Base-by-base conservation (phyloP, 64 coral and sea anemone genomes). In the Montipora efflorescens region DNA sequence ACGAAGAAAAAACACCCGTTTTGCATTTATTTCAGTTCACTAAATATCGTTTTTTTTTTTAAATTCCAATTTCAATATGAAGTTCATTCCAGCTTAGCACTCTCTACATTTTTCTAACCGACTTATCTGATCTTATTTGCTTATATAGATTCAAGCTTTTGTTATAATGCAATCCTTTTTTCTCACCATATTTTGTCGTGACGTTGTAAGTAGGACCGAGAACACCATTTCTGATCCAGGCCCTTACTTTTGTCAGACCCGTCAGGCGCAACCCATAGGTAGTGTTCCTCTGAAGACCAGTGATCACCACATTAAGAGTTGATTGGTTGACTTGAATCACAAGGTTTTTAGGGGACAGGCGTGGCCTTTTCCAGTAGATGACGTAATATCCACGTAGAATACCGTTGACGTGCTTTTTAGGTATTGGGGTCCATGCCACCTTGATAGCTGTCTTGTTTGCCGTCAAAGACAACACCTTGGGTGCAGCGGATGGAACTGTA, bases 371-470 rank as follows among this genome's bases (percentile, higher is more conserved):
- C 57, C 82, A 91, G 61, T 95, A 95, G 4, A 94, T 59, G 48
- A 98, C 51, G 71, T 98, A 91, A 66, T 98, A 98, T 5, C 96
- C 96, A 2, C 96, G 77, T 0, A 98, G 90, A 44, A 98, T 92
- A 0, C 96, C 96, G 48, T 98, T 87, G 7, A 95, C 74, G 48
- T 68, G 58, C 44, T 92, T 22, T 23, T 92, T 61, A 43, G 96
- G 96, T 53, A 98, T 98, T 7, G 83, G 89, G 4, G 81, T 64
- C 96, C 96, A 98, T 46, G 72, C 67, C 1, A 98, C 78, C 25
- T 67, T 50, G 61, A 98, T 89, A 2, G 93, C 91, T 23, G 96
- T 92, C 2, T 78, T 89, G 57, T 90, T 92, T 9, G 96, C 7
- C 11, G 87, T 69, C 58, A 98, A 16, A 14, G 72, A 85, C 20